Base-by-base conservation (phyloP, 2,888 invertebrate genomes). In the Carcina quercana region DNA sequence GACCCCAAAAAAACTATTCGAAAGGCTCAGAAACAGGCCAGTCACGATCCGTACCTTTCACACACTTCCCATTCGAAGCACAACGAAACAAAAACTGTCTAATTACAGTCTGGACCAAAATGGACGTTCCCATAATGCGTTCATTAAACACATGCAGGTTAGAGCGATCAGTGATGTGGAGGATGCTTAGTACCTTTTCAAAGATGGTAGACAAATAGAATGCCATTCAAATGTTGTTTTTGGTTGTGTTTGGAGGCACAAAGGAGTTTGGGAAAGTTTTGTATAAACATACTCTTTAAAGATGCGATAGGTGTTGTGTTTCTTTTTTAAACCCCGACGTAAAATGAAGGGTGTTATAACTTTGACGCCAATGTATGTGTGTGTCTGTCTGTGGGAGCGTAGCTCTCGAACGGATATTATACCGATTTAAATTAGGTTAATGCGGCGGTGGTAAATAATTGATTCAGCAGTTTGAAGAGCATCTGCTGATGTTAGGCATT, bases 151-250 rank as follows among this genome's bases (percentile, higher is more conserved):
- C 45, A 52, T 38, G 58, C 61, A 54, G 61, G 51, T 52, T n/a
- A n/a, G n/a, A n/a, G 63, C 57, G 61, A 68, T 68, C 65, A 54
- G 44, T 50, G 44, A 49, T n/a, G n/a, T n/a, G n/a, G n/a, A n/a
- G n/a, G 45, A 48, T 59, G 49, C 54, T 71, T 53, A 67, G 59
- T 62, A 59, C 58, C 48, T 50, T 45, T 56, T 58, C 49, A 55
- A 48, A 48, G 40, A 47, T 39, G 29, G 27, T 32, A 35, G 31
- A 25, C 32, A 37, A 34, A 30, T 28, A 35, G 10, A 25, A 25
- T 20, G 13, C 34, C 25, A 6, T 28, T 26, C 10, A 5, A 5
- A 5, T 7, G 5, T 17, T 7, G 7, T 19, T 28, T 28, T 28
- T 12, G 7, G 28, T 4, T 15, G 26, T 13, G 6, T 25, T 25